These are phyloP conservation scores for Lycia hirtaria DNA, from an alignment of 2,888 invertebrate species.

Conservation along the genomic window DNA sequence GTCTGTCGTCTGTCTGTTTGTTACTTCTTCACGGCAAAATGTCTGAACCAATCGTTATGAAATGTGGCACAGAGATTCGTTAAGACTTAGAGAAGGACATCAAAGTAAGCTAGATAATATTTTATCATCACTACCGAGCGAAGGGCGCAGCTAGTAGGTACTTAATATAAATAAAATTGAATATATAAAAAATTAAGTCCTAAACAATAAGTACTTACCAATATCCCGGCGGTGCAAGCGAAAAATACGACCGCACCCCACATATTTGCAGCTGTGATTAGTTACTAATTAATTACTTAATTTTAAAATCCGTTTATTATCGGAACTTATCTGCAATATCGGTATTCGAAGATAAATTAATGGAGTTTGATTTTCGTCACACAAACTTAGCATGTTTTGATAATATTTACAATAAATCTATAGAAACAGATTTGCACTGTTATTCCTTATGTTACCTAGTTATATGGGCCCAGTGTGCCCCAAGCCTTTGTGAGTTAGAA, in stretches of 20 bases:
- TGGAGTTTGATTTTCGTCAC: not conserved
- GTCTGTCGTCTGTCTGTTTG: too few species aligned
- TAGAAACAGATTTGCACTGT: too few species aligned
- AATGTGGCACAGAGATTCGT: too few species aligned
- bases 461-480: too few species aligned
- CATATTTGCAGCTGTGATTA: slow-evolving; percentile 31
- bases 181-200: not conserved
- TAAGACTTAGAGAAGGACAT: too few species aligned
- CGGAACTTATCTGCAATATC: slow-evolving; percentile 7
- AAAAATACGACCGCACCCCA: slow-evolving; percentile 51
- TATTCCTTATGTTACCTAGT: too few species aligned
- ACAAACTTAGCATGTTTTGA: not conserved
- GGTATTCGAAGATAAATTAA: slow-evolving; percentile 22
- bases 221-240: slow-evolving; percentile 44
- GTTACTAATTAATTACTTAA: slow-evolving; percentile 1
- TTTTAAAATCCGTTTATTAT: not conserved
- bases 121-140: too few species aligned
- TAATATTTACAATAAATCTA: not conserved
- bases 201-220: slow-evolving; percentile 47
- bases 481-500: too few species aligned
- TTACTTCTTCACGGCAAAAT: too few species aligned
- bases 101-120: too few species aligned
- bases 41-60: too few species aligned
- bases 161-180: not conserved
- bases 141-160: too few species aligned